These are phyloP conservation scores for Nettapus auritus DNA, from an alignment of 2,113 vertebrate species.

Conservation along the genomic window DNA sequence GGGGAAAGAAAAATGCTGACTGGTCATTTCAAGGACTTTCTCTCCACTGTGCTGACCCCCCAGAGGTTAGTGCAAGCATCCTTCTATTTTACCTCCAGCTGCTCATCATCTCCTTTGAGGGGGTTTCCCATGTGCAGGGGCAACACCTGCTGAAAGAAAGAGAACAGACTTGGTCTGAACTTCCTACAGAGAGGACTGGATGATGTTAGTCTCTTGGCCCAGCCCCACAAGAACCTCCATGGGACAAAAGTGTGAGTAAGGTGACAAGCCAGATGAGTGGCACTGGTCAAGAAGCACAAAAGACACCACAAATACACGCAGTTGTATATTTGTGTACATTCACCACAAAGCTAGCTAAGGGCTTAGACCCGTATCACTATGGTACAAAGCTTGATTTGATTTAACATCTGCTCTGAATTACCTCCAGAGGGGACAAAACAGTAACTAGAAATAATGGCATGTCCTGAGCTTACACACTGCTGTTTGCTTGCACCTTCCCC, in stretches of 20 bases:
- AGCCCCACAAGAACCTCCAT: background rate
- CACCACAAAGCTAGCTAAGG: background rate
- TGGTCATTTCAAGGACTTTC: background rate
- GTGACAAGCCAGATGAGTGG: background rate
- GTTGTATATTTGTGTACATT: accelerated
- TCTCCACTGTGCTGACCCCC: accelerated
- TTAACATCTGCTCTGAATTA: background rate
- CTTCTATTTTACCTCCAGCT: background rate
- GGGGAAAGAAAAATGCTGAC: background rate
- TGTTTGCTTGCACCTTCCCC: background rate
- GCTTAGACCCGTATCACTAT: background rate
- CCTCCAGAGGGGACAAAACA: background rate
- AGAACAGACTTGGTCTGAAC: background rate
- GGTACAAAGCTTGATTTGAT: background rate
- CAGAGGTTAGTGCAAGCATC: background rate
- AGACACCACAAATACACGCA: background rate
- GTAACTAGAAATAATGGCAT: background rate
- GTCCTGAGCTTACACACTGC: no score
- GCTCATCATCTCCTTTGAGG: background rate
- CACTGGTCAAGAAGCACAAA: background rate
- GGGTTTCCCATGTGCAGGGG: background rate
- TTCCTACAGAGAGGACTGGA: background rate
- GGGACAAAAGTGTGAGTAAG: background rate
- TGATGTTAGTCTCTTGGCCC: background rate
- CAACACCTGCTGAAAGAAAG: background rate